Conservation (phyloP, 2,797 vertebrate genomes). For the Oreortyx pictus region DNA sequence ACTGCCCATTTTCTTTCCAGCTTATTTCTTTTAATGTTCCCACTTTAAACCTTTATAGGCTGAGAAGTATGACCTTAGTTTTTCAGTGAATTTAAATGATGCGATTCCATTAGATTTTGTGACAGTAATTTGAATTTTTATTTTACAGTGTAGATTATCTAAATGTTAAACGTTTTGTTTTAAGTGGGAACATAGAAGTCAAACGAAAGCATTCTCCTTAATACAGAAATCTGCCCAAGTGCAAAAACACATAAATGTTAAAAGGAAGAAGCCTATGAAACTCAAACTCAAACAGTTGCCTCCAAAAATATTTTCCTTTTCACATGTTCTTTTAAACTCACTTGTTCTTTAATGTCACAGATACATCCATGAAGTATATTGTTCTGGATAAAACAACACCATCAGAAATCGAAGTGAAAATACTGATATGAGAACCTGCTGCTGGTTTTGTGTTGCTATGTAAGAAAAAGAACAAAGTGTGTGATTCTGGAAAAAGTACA, state of each 20-base stretch:
- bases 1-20: slow-evolving; percentile 14
- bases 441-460: slow-evolving; percentile 25
- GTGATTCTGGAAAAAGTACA: not conserved
- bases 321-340: not conserved
- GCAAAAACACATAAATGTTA: slow-evolving; percentile 4
- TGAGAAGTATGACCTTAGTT: slow-evolving; percentile 27
- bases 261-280: not conserved
- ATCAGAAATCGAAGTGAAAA: fast-evolving
- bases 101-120: slow-evolving; percentile 51
- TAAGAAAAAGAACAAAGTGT: not conserved
- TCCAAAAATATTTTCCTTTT: not conserved
- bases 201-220: not conserved
- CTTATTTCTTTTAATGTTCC: slow-evolving; percentile 37
- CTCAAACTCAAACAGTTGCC: not conserved
- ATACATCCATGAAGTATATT: not conserved
- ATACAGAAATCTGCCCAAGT: not conserved
- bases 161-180: slow-evolving; percentile 27
- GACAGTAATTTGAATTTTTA: slow-evolving; percentile 60
- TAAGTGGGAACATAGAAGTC: not conserved
- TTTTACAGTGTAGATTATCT: slow-evolving; percentile 44
- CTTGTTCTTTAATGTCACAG: not conserved
- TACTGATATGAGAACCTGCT: not conserved
- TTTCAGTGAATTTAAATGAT: slow-evolving; percentile 29
- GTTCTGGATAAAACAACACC: not conserved
- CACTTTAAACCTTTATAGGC: slow-evolving; percentile 51